These are phyloP conservation scores for Troilus luridus DNA, from an alignment of 2,888 invertebrate genomes.

Conservation along the genomic window DNA sequence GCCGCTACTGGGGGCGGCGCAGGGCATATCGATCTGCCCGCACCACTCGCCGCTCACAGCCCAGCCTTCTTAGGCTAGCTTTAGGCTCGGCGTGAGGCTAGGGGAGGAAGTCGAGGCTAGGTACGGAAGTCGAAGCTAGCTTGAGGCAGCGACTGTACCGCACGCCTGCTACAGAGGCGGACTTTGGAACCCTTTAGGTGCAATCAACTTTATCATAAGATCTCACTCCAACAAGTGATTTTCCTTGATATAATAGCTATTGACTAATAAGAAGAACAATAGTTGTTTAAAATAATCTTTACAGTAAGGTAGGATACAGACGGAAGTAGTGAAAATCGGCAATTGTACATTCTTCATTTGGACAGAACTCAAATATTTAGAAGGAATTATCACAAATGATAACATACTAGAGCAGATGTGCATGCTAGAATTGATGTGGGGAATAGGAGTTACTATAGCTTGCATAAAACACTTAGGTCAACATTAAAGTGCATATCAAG, in stretches of 20 bases:
- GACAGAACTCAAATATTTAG: too few species aligned
- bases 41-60: not conserved
- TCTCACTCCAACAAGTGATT: not conserved
- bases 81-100: conserved; percentile 1
- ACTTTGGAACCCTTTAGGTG: not conserved
- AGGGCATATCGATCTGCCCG: conserved; percentile 12
- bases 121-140: not conserved
- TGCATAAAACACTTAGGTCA: too few species aligned
- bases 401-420: too few species aligned
- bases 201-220: not conserved
- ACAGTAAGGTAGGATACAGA: too few species aligned
- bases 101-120: not conserved
- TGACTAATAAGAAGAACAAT: not conserved
- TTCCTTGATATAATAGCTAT: not conserved
- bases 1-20: conserved; percentile 40
- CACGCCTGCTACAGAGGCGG: not conserved
- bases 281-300: too few species aligned
- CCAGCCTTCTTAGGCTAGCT: not conserved
- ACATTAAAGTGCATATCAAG: too few species aligned
- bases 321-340: too few species aligned
- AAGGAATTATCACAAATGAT: too few species aligned
- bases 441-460: too few species aligned
- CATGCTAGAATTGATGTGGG: too few species aligned
- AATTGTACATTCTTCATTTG: too few species aligned
- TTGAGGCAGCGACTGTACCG: not conserved